These are phyloP conservation scores for Cephus spinipes DNA, from an alignment of 2,888 invertebrate genomes.

Conservation along the genomic window DNA sequence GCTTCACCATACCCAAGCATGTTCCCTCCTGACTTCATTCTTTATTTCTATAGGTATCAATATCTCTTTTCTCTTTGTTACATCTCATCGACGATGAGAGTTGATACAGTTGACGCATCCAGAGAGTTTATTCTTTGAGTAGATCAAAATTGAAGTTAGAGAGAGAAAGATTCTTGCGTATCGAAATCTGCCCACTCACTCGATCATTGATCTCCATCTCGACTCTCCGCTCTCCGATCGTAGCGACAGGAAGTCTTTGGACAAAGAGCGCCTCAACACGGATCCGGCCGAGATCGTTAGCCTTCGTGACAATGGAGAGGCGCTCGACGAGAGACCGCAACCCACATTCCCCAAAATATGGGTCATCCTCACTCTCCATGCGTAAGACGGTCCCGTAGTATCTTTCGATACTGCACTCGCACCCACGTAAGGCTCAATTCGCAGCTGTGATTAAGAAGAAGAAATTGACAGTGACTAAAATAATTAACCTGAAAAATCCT, in stretches of 20 bases:
- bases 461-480: neutral
- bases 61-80: neutral
- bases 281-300: constrained; percentile 1
- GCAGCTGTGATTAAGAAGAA: neutral
- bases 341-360: constrained; percentile 4
- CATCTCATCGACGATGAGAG: neutral
- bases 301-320: constrained; percentile 9
- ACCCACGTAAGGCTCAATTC: neutral
- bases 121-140: neutral
- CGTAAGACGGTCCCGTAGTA: neutral
- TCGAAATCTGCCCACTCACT: neutral
- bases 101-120: neutral
- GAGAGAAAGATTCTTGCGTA: constrained; percentile 6
- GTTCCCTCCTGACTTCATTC: neutral
- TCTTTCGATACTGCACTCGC: neutral
- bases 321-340: constrained; percentile 12
- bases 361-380: neutral
- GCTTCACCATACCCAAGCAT: neutral
- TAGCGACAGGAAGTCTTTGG: neutral
- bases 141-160: neutral
- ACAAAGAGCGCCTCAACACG: neutral
- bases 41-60: neutral
- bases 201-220: neutral
- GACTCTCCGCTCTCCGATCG: neutral
- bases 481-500: neutral